These are phyloP conservation scores for Toxotes lorentzi DNA, from an alignment of 2,797 vertebrate genomes.

Conservation along the genomic window DNA sequence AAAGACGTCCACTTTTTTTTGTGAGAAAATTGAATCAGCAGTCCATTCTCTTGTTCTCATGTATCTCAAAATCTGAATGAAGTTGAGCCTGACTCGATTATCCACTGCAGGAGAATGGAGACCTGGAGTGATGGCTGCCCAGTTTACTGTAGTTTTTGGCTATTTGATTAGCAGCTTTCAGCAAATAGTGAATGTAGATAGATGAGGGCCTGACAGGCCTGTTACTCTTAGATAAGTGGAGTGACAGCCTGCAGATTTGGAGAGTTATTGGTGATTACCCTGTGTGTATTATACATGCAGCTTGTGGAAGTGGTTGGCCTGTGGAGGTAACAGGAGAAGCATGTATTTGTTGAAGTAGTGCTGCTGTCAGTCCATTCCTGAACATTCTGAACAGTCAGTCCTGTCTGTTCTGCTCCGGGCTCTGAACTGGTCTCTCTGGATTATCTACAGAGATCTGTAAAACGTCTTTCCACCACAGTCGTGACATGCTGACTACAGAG, in stretches of 20 bases:
- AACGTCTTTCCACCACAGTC: slow-evolving; percentile 5
- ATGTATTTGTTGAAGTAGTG: slow-evolving; percentile 24
- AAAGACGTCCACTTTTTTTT: slow-evolving; percentile 29
- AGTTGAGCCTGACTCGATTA: slow-evolving; percentile 67
- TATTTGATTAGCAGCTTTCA: slow-evolving; percentile 33
- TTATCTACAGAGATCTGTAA: slow-evolving; percentile 20
- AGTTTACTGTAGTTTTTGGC: slow-evolving; percentile 22
- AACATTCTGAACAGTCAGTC: slow-evolving; percentile 47
- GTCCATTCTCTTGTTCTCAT: slow-evolving; percentile 65
- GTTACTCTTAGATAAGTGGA: slow-evolving; percentile 30
- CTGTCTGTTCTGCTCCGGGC: slow-evolving; percentile 20
- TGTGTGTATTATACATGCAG: neutral
- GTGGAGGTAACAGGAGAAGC: slow-evolving; percentile 37
- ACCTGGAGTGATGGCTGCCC: neutral
- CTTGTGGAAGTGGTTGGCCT: slow-evolving; percentile 21
- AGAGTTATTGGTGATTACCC: slow-evolving; percentile 18
- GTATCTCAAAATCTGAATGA: slow-evolving; percentile 52
- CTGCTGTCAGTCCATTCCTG: slow-evolving; percentile 6
- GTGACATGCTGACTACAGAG: slow-evolving; percentile 22
- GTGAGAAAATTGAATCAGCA: slow-evolving; percentile 63
- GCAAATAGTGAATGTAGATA: neutral
- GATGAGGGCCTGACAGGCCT: neutral
- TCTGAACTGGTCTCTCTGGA: slow-evolving; percentile 23
- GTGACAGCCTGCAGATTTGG: neutral
- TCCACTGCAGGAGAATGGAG: slow-evolving; percentile 32